These are phyloP conservation scores for Tringa solitaria DNA, from an alignment of 2,113 vertebrate genomes.

Conservation along the genomic window DNA sequence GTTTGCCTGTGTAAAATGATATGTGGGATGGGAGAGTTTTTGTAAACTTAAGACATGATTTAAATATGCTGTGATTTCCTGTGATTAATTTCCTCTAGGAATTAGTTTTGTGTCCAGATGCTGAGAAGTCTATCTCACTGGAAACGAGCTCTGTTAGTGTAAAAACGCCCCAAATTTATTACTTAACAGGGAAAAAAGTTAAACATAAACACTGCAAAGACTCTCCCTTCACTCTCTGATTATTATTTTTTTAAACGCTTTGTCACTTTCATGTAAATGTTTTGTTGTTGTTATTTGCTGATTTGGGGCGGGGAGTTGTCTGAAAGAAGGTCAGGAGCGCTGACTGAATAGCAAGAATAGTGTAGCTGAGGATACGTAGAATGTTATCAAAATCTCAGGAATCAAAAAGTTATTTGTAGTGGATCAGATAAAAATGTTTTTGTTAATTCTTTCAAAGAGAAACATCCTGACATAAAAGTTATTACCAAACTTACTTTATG, in stretches of 20 bases:
- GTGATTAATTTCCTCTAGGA: conserved; percentile 3
- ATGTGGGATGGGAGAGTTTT: neutral
- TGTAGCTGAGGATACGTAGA: neutral
- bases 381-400: neutral
- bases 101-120: neutral
- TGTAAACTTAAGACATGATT: neutral
- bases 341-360: neutral
- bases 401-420: neutral
- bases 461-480: neutral
- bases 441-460: neutral
- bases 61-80: conserved; percentile 29
- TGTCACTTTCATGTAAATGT: neutral
- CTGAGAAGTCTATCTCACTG: neutral
- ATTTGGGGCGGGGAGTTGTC: no score
- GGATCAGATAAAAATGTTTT: neutral
- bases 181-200: accelerated
- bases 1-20: neutral
- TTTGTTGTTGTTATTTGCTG: neutral
- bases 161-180: neutral
- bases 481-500: neutral
- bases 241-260: neutral
- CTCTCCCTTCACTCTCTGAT: neutral
- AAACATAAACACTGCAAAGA: neutral
- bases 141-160: neutral
- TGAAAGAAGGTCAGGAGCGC: neutral